A percentile compares a stretch with the other conserved stretches of the same genome.
Conservation (phyloP, 2,113 vertebrate genomes). For the Actinemys pallida region DNA sequence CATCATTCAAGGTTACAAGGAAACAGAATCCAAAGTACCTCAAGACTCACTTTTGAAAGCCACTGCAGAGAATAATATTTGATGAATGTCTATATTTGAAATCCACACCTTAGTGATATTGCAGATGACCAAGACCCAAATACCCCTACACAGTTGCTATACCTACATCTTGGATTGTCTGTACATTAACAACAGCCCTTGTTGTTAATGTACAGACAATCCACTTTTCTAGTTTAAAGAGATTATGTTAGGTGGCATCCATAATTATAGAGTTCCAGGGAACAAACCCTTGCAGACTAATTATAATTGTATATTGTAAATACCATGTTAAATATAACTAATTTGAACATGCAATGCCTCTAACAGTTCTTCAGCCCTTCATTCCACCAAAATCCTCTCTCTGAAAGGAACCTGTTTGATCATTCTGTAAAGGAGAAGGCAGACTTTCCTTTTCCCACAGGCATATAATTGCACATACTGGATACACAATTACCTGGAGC, state of each 20-base stretch:
- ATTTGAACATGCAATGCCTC: background rate
- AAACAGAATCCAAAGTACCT: background rate
- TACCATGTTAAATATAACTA: background rate
- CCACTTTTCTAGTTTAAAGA: background rate
- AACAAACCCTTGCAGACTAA: background rate
- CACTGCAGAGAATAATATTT: background rate
- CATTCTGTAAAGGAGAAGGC: background rate
- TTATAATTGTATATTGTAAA: background rate
- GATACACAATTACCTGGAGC: background rate
- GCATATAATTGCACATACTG: background rate
- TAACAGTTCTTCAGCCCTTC: background rate
- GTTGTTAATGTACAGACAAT: background rate
- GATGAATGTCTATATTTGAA: background rate
- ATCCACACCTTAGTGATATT: background rate
- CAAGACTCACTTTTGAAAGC: background rate
- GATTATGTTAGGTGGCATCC: background rate
- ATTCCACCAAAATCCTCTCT: background rate
- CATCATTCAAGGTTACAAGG: background rate
- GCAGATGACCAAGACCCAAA: background rate
- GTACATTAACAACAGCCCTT: background rate
- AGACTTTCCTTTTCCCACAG: fast-evolving
- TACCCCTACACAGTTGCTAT: background rate
- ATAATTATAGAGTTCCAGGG: background rate
- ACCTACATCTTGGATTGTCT: background rate
- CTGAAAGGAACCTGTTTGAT: background rate